Percentiles rank a stretch among this genome's conserved stretches.
phyloP scores from a whole-genome alignment of 2,113 vertebrate species.

The Ictalurus punctatus region DNA sequence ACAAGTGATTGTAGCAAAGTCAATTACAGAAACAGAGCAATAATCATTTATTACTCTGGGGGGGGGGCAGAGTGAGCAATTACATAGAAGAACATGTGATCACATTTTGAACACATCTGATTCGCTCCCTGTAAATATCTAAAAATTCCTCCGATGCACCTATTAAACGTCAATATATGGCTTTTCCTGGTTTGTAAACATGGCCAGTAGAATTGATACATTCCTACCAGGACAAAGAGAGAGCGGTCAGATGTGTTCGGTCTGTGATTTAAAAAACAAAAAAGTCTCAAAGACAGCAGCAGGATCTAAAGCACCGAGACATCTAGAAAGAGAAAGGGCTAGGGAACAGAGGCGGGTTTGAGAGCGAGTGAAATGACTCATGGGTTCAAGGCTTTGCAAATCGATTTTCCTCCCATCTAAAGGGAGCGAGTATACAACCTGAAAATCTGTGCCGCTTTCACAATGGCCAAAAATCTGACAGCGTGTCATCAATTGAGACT shows the following conservation, averaged over 20 bases:
- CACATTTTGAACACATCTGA: conserved; percentile 25
- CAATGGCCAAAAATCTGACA: neutral
- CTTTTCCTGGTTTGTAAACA: neutral
- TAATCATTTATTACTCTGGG: neutral
- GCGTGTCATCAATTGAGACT: neutral
- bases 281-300: neutral
- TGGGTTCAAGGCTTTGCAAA: conserved; percentile 10
- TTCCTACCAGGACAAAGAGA: neutral
- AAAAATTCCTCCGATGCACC: neutral
- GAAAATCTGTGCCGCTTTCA: neutral
- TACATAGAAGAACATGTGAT: neutral
- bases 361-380: conserved; percentile 47
- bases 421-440: neutral
- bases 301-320: conserved; percentile 16
- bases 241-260: conserved; percentile 1
- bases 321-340: conserved; percentile 23
- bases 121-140: neutral
- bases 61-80: neutral
- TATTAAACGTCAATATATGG: neutral
- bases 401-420: neutral
- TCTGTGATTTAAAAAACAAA: neutral
- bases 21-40: neutral
- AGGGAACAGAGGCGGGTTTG: neutral
- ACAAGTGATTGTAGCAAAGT: neutral
- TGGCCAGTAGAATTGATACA: neutral